Conservation (phyloP, 2,113 vertebrate species). For the Callithrix jacchus region DNA sequence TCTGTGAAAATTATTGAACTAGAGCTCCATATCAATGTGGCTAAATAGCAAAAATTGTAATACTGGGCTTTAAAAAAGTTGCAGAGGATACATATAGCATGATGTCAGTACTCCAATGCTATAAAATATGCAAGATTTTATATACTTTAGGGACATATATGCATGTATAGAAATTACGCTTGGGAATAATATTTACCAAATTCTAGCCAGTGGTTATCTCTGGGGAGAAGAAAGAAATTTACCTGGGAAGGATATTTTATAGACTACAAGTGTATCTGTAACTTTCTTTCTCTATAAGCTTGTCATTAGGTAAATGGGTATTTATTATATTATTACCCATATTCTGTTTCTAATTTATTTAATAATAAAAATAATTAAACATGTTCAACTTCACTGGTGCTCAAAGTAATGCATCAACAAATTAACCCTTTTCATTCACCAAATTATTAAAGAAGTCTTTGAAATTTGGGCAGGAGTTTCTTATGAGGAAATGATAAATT, state of each 20-base stretch:
- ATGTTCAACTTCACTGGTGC: neutral
- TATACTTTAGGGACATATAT: neutral
- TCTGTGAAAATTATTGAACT: constrained; percentile 9
- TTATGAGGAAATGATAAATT: neutral
- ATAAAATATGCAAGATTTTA: neutral
- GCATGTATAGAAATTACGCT: neutral
- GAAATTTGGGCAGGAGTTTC: neutral
- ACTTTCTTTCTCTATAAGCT: neutral
- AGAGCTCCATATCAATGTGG: neutral
- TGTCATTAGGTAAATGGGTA: neutral
- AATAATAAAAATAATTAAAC: neutral
- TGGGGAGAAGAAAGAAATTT: neutral
- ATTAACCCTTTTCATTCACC: neutral
- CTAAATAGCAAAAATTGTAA: neutral
- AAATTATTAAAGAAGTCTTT: neutral
- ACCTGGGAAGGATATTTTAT: neutral
- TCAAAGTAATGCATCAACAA: neutral
- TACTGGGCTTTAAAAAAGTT: neutral
- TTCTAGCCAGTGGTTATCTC: neutral
- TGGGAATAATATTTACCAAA: neutral
- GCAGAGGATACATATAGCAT: neutral
- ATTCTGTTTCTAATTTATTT: neutral
- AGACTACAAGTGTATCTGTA: neutral
- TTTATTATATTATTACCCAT: neutral
- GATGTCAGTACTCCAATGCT: neutral